These are phyloP conservation scores for Yasuhikotakia modesta DNA, from an alignment of 2,797 vertebrate species.

Conservation along the genomic window DNA sequence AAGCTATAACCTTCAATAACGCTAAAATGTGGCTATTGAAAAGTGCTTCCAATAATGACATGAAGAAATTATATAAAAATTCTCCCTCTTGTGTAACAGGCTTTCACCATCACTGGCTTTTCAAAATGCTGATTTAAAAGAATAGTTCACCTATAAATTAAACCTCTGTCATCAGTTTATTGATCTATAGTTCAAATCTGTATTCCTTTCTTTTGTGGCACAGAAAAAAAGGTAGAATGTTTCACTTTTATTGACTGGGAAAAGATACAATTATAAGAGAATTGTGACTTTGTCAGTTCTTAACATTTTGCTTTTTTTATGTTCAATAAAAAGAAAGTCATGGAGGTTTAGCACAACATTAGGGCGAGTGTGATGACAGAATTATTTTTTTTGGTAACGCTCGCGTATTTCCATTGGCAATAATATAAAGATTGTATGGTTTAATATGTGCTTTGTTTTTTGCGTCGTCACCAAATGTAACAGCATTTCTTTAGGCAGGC, in stretches of 20 bases:
- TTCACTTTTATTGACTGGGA: not conserved
- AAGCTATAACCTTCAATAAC: not conserved
- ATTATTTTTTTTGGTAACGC: no score
- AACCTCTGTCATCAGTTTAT: not conserved
- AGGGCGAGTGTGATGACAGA: no score
- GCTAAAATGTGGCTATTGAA: not conserved
- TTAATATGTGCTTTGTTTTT: no score
- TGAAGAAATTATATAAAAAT: not conserved
- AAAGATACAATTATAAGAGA: not conserved
- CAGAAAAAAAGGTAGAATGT: not conserved
- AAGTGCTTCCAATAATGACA: not conserved
- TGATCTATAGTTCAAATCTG: not conserved
- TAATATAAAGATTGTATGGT: not conserved
- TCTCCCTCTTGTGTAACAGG: slow-evolving; percentile 1
- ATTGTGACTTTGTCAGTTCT: not conserved
- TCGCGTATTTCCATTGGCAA: not conserved
- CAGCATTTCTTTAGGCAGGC: not conserved
- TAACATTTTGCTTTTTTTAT: not conserved
- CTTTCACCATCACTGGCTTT: slow-evolving; percentile 1
- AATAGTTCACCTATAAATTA: not conserved
- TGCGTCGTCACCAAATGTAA: no score
- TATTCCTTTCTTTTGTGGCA: not conserved
- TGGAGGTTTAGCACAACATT: no score
- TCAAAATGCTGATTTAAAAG: not conserved
- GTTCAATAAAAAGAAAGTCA: not conserved